Conservation (phyloP, 2,113 vertebrate species). For the Pterophyllum scalare region DNA sequence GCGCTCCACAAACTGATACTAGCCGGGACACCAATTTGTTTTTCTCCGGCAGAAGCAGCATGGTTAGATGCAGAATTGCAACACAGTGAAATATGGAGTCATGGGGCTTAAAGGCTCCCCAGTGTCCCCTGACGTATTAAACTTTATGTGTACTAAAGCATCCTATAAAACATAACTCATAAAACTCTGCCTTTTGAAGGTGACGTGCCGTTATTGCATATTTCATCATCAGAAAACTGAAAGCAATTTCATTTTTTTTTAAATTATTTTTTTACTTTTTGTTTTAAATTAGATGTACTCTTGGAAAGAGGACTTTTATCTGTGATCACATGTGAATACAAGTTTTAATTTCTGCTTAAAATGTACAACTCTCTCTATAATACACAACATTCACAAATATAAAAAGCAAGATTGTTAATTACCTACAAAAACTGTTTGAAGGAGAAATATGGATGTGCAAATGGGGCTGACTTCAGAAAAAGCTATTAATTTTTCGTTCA, state of each 20-base stretch:
- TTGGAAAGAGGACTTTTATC: constrained; percentile 11
- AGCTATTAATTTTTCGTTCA: constrained; percentile 39
- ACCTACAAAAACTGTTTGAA: not conserved
- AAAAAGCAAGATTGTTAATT: not conserved
- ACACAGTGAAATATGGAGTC: constrained; percentile 45
- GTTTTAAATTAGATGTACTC: not conserved
- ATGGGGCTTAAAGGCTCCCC: constrained; percentile 39
- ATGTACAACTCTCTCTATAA: not conserved
- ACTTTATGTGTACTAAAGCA: constrained; percentile 75
- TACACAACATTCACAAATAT: not conserved
- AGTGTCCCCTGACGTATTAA: constrained; percentile 65
- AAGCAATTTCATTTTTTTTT: constrained; percentile 12
- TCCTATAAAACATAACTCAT: constrained; percentile 69
- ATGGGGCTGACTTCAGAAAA: constrained; percentile 14
- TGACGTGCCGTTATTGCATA: constrained; percentile 49
- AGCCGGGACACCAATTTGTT: constrained; percentile 17
- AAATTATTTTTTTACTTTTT: not conserved
- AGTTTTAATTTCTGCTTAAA: not conserved
- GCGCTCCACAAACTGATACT: not conserved
- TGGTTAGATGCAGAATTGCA: constrained; percentile 7
- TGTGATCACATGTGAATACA: not conserved
- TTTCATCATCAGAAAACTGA: constrained; percentile 40
- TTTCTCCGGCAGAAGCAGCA: constrained; percentile 8
- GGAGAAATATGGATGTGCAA: constrained; percentile 2
- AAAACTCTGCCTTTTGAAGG: constrained; percentile 60